A percentile compares a stretch with the other conserved stretches of the same genome.
Conservation (phyloP, 35 echinoderm and acorn worm genomes). For the Ptychodera flava region DNA sequence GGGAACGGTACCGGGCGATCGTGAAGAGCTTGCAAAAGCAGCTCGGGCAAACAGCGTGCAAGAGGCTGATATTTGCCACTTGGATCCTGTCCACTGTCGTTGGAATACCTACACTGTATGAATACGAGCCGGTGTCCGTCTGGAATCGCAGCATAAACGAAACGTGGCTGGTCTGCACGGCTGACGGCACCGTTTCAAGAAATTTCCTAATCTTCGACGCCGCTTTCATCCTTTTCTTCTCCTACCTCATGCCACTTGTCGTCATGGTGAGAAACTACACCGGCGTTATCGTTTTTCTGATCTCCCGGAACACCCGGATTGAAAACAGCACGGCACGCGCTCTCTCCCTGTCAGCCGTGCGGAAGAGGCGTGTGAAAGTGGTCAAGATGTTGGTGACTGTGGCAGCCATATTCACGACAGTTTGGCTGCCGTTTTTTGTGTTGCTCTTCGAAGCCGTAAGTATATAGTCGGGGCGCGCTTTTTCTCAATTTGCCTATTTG, state of each 20-base stretch:
- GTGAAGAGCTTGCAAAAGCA: not conserved
- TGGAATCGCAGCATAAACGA: not conserved
- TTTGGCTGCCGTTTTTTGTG: not conserved
- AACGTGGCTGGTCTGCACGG: not conserved
- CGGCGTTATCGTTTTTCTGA: not conserved
- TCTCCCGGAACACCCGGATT: not conserved
- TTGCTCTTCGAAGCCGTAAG: not conserved
- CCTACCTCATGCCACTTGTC: not conserved
- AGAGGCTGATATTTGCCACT: not conserved
- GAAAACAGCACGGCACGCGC: not conserved
- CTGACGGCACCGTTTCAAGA: not conserved
- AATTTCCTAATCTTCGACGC: not conserved
- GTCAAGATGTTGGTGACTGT: not conserved
- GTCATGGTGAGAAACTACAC: not conserved
- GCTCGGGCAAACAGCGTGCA: not conserved
- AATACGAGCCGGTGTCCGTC: not conserved
- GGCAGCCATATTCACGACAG: not conserved
- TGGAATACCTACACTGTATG: not conserved
- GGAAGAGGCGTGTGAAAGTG: not conserved
- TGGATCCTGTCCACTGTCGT: not conserved
- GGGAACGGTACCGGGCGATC: not conserved
- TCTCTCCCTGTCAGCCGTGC: not conserved
- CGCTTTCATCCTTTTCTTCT: not conserved
- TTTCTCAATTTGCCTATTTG: no score
- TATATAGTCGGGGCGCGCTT: no score